phyloP scores from a whole-genome alignment of 2,113 vertebrate species.

The Lontra canadensis region DNA sequence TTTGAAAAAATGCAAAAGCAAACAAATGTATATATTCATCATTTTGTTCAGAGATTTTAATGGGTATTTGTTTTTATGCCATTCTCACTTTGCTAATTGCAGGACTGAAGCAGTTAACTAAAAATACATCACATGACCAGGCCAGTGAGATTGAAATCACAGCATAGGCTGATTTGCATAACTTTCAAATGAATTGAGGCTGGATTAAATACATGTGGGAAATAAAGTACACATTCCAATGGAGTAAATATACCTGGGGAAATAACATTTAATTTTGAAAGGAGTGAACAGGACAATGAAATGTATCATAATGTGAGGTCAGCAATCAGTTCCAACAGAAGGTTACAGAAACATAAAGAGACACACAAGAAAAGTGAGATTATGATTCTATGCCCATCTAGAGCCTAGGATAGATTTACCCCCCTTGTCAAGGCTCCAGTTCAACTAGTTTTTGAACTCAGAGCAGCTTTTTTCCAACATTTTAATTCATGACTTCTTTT shows the following conservation, averaged over 20 bases:
- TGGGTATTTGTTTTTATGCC: slow-evolving; percentile 29
- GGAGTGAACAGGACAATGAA: background rate
- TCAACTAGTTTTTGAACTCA: background rate
- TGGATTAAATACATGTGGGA: background rate
- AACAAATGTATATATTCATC: background rate
- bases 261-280: slow-evolving; percentile 49
- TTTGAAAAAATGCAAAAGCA: slow-evolving; percentile 44
- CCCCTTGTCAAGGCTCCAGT: background rate
- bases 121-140: background rate
- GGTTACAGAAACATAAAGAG: background rate
- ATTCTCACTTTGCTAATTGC: slow-evolving; percentile 43
- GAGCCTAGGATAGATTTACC: background rate
- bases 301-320: background rate
- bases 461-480: background rate
- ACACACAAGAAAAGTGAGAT: background rate
- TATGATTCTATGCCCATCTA: background rate
- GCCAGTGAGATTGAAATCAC: background rate
- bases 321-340: background rate
- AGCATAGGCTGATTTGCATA: background rate
- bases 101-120: slow-evolving; percentile 22
- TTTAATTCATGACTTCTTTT: background rate
- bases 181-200: background rate
- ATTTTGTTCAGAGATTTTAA: slow-evolving; percentile 33
- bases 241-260: slow-evolving; percentile 24
- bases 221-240: background rate